Conservation (phyloP, 2,888 invertebrate species). For the Cataglyphis altisquamis region DNA sequence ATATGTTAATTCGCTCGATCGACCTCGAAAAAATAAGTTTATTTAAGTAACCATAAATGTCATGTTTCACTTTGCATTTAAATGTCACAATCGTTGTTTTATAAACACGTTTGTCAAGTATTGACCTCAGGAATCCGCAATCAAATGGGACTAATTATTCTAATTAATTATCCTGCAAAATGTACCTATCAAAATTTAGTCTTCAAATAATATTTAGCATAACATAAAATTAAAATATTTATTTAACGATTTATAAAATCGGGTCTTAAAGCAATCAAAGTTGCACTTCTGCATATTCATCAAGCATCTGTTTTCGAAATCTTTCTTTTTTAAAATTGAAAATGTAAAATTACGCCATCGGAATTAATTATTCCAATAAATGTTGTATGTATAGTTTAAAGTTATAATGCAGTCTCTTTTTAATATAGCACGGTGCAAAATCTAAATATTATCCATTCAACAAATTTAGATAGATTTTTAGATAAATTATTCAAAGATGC, state of each 20-base stretch:
- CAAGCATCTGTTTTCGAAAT: neutral
- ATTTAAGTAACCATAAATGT: neutral
- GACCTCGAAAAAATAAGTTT: conserved; percentile 8
- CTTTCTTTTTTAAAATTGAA: neutral
- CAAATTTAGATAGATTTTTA: neutral
- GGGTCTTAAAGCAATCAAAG: neutral
- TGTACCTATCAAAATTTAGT: neutral
- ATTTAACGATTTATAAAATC: neutral
- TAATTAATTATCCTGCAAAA: neutral
- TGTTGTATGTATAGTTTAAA: neutral
- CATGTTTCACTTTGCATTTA: neutral
- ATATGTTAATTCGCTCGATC: conserved; percentile 29
- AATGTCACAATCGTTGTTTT: conserved; percentile 12
- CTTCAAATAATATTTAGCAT: neutral
- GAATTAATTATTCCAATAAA: neutral
- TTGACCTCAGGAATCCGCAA: neutral
- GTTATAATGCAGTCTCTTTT: neutral
- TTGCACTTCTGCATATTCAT: neutral
- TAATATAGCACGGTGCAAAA: neutral
- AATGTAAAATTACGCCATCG: neutral
- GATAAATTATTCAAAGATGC: neutral
- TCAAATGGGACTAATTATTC: neutral
- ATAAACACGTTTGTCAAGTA: neutral
- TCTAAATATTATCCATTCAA: neutral
- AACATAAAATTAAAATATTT: neutral